Base-by-base conservation (phyloP, 2,797 vertebrate genomes). In the Sphenodon punctatus region DNA sequence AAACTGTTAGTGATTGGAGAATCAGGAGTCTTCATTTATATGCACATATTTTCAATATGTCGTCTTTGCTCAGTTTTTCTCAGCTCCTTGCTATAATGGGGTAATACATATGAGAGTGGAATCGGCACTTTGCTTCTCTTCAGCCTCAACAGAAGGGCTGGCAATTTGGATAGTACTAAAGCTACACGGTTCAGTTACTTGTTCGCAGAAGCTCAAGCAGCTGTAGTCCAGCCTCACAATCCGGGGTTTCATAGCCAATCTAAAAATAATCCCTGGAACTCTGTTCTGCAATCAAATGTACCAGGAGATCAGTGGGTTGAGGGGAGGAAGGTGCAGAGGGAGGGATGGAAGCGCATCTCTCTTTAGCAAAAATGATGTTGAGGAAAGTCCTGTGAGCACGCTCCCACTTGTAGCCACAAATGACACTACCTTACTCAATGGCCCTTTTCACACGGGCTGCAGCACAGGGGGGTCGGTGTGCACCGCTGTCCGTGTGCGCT, bases 151-250 rank as follows among this genome's bases (percentile, higher is more conserved):
- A 55, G 27, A 15, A 78, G 39, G 39, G 39, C 39, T 7, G 36
- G 55, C 5, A 58, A 10, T 39, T 61, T 39, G 19, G 76, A 27
- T 3, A 5, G 22, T 30, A n/a, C n/a, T n/a, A n/a, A n/a, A n/a
- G n/a, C n/a, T n/a, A n/a, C n/a, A n/a, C n/a, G n/a, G n/a, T n/a
- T n/a, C n/a, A n/a, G n/a, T n/a, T n/a, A n/a, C n/a, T 66, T 19
- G 70, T 7, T 34, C 71, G n/a, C 64, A 61, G 46, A 68, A 67
- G 19, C 0, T 0, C 46, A 73, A 23, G 30, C n/a, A 59, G 22
- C 42, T 60, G 36, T 56, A 38, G 30, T 75, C 4, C 20, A 78
- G 25, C 84, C 82, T 63, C 12, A 30, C 63, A 75, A 14, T 12
- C 34, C 81, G 48, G 71, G 53, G 30, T 69, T 10, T 45, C n/a